Base-by-base conservation (phyloP, 2,797 vertebrate genomes). In the Gadopsis marmoratus region DNA sequence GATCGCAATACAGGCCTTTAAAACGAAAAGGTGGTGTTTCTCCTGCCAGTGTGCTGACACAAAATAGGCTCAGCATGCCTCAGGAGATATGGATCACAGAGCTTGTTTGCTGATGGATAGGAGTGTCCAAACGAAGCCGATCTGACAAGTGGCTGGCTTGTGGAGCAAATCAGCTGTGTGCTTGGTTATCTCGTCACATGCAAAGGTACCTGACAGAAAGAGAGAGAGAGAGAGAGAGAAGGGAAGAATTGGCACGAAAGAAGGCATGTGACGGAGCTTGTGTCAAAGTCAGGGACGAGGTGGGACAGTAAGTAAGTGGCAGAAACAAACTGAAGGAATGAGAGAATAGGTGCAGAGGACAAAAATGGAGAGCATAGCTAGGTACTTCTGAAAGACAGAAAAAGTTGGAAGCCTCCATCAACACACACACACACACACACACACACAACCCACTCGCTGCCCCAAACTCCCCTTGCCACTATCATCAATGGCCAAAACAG, bases 401-500 rank as follows among this genome's bases (percentile, higher is more conserved):
- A 62, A 61, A 48, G 48, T 48, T 7, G 48, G 85, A 91, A 72
- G 73, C 59, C 67, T 43, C 50, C 17, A 14, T 56, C 8, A 23
- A 54, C 63, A 62, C 72, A 67, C 50, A 51, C 60, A 56, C 35
- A 68, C 26, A 48, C 59, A 78, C 50, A 58, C 39, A 26, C 21
- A 7, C 59, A 43, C 26, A 61, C 59, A 51, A 31, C 23, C 47
- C 31, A 51, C 67, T 62, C 64, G 39, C 21, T 14, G 23, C 39
- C 11, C 29, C 39, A 47, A 75, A 79, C 55, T 60, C 71, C 79
- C 50, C 58, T 80, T 65, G 69, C 74, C 74, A 74, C 83, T 89
- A 90, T 88, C 75, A 50, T 85, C 73, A 71, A 81, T 81, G 64
- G 75, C 65, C 86, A 86, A 84, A 91, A 88, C 84, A 84, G 73